A percentile compares a stretch with the other conserved stretches of the same genome.
phyloP scores from a whole-genome alignment of 2,888 invertebrate genomes.

The Caenorhabditis panamensis region DNA sequence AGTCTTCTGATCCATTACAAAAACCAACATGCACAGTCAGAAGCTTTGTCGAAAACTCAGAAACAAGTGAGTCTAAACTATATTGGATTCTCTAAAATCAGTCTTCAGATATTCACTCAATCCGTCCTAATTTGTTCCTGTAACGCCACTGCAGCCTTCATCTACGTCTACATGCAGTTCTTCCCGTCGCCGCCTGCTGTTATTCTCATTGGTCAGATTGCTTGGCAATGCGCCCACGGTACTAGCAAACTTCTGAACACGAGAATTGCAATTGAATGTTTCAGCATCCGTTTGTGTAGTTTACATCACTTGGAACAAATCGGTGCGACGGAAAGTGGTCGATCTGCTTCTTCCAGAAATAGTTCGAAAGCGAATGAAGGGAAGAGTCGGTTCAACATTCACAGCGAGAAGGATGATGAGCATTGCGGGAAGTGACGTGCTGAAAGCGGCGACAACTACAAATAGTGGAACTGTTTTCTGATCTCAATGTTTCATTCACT shows the following conservation, averaged over 20 bases:
- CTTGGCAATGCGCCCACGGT: conserved; percentile 69
- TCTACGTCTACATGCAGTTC: conserved; percentile 71
- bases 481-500: neutral
- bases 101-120: conserved; percentile 62
- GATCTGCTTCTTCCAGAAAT: conserved; percentile 39
- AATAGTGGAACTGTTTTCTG: conserved; percentile 44
- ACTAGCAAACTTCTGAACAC: neutral
- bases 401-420: conserved; percentile 23
- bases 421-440: conserved; percentile 20
- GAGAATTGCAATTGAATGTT: neutral
- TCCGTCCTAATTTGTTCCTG: conserved; percentile 62
- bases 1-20: conserved; percentile 41
- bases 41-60: conserved; percentile 50
- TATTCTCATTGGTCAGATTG: conserved; percentile 65
- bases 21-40: conserved; percentile 43
- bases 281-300: conserved; percentile 50
- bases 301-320: conserved; percentile 54
- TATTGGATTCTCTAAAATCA: neutral
- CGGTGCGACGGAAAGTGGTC: conserved; percentile 46
- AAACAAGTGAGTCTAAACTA: conserved; percentile 29
- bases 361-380: conserved; percentile 11
- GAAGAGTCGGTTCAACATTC: conserved; percentile 9
- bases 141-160: conserved; percentile 62
- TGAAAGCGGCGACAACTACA: conserved; percentile 16
- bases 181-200: conserved; percentile 53